A percentile compares a stretch with the other conserved stretches of the same genome.
Conservation (phyloP, 1,140 invertebrate species). For the Nylanderia fulva region DNA sequence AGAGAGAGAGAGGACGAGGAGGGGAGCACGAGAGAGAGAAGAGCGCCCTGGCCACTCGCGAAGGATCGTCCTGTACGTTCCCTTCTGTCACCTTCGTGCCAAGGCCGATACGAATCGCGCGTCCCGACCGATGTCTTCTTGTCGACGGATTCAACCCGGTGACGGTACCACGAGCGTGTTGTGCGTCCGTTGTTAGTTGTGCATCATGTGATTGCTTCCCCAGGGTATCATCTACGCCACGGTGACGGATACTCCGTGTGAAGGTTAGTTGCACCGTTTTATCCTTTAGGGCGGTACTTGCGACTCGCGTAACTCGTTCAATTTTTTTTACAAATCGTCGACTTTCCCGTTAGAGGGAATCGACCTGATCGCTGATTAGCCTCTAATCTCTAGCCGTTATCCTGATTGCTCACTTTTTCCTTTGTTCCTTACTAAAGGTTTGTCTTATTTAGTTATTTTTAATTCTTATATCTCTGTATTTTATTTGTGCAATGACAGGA, state of each 20-base stretch:
- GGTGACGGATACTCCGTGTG: slow-evolving; percentile 60
- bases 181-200: slow-evolving; percentile 53
- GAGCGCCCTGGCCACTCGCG: slow-evolving; percentile 43
- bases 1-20: neutral
- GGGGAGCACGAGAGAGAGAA: neutral
- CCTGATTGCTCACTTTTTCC: neutral
- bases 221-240: slow-evolving; percentile 42
- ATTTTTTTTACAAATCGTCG: neutral
- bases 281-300: neutral
- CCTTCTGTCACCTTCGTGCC: slow-evolving; percentile 45
- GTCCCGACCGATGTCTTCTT: slow-evolving; percentile 46
- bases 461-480: too few relatives aligned
- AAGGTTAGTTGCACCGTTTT: slow-evolving; percentile 54
- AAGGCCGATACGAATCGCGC: slow-evolving; percentile 30
- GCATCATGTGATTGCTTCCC: slow-evolving; percentile 77
- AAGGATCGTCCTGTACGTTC: slow-evolving; percentile 40
- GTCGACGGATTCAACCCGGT: slow-evolving; percentile 41
- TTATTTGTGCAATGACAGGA: neutral
- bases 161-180: slow-evolving; percentile 3
- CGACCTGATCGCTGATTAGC: neutral
- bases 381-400: neutral
- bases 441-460: slow-evolving; percentile 7
- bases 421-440: neutral
- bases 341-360: neutral
- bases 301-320: neutral